phyloP scores from a whole-genome alignment of 1,140 invertebrate species.

The Heliconius melpomene region DNA sequence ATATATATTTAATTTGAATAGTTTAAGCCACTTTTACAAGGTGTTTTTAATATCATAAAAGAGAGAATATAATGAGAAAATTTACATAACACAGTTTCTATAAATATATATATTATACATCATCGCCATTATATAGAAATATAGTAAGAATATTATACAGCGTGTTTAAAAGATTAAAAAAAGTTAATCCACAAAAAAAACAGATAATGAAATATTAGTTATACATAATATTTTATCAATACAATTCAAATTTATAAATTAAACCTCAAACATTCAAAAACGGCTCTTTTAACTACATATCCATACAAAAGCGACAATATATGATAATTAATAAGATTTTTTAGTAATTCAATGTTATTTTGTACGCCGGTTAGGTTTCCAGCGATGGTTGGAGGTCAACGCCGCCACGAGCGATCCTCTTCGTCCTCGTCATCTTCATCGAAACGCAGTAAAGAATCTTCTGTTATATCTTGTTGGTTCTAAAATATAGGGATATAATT shows the following conservation, averaged over 20 bases:
- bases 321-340: neutral
- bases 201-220: too few relatives aligned
- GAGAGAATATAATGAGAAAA: neutral
- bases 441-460: slow-evolving; percentile 63
- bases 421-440: slow-evolving; percentile 73
- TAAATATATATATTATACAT: neutral
- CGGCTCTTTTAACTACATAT: neutral
- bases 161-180: neutral
- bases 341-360: neutral
- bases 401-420: slow-evolving; percentile 70
- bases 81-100: neutral
- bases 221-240: too few relatives aligned
- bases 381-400: slow-evolving; percentile 52
- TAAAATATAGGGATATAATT: slow-evolving; percentile 14
- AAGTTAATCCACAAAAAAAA: neutral
- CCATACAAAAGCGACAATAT: neutral
- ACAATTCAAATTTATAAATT: too few relatives aligned
- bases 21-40: neutral
- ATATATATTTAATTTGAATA: neutral
- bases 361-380: neutral
- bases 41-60: neutral
- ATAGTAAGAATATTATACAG: neutral
- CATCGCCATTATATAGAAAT: neutral
- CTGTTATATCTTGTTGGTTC: slow-evolving; percentile 41
- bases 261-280: too few relatives aligned